Base-by-base conservation (phyloP, 2,888 invertebrate genomes). In the Cryptus viduatorius region DNA sequence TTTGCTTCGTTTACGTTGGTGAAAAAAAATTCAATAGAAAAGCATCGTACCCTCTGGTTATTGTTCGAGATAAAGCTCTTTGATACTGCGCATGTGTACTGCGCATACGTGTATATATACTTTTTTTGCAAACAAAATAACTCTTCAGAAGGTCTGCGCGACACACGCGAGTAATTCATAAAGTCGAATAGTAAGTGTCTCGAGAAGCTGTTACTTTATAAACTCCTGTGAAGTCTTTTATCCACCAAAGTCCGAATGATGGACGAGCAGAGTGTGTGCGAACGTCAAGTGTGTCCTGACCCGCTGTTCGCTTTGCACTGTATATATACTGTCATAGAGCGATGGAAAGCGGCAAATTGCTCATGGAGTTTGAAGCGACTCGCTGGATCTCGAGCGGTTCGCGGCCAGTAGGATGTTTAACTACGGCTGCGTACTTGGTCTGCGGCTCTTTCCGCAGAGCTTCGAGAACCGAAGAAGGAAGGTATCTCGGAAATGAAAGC, bases 171-270 rank as follows among this genome's bases (percentile, higher is more conserved):
- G 24, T 56, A 59, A 64, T 61, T 64, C 19, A 75, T 64, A 19
- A 48, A 48, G 64, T 64, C 75, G 64, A 75, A 75, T 73, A 48
- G n/a, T 12, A 64, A 48, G 75, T 64, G 75, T 46, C 64, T 75
- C 31, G 75, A 24, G 44, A 75, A 61, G 64, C 48, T 61, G 48
- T 5, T 75, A 64, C 48, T n/a, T 46, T 29, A 48, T 31, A 5
- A 24, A 44, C 24, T 73, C 24, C 37, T 31, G 29, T 31, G 16
- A 46, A 48, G 73, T 61, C 61, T n/a, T 64, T 29, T 24, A 59
- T 19, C 59, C 46, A 29, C 61, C 61, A 61, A 64, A 75, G 61
- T 61, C 75, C 4, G 37, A 37, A 48, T 48, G 75, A 64, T 64
- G 75, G 24, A 75, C 64, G 64, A 64, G 71, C 12, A 29, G 16